A percentile compares a stretch with the other conserved stretches of the same genome.
Evolutionary conservation across 2,797 vertebrate genomes (phyloP).

Genomic region (Meriones psammophilus): DNA sequence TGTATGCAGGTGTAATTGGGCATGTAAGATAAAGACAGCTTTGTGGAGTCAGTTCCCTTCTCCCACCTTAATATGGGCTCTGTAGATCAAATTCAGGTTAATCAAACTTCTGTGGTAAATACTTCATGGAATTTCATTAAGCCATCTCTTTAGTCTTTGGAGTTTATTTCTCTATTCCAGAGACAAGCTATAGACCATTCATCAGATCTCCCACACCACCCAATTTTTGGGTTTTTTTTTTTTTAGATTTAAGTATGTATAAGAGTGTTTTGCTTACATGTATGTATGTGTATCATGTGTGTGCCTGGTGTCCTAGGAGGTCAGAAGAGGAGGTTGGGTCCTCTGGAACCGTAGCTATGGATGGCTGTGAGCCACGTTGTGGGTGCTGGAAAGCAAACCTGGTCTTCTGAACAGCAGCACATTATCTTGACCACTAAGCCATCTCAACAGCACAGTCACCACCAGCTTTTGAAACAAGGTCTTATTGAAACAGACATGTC

Average conservation of each 20-base stretch:
- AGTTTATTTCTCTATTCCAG: constrained; percentile 27
- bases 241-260: neutral
- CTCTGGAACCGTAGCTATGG: neutral
- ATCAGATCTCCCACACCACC: neutral
- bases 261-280: neutral
- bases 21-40: neutral
- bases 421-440: neutral
- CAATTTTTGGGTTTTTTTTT: neutral
- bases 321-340: neutral
- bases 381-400: neutral
- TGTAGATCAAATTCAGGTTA: neutral
- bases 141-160: no score
- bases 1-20: neutral
- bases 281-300: neutral
- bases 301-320: neutral
- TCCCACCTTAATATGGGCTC: neutral
- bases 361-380: neutral
- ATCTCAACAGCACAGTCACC: neutral
- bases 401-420: neutral
- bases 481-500: neutral
- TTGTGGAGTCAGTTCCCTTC: neutral
- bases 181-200: neutral
- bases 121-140: neutral
- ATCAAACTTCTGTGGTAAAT: neutral
- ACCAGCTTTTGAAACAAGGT: neutral